phyloP scores from a whole-genome alignment of 2,797 vertebrate genomes.

The Diplodus puntazzo region DNA sequence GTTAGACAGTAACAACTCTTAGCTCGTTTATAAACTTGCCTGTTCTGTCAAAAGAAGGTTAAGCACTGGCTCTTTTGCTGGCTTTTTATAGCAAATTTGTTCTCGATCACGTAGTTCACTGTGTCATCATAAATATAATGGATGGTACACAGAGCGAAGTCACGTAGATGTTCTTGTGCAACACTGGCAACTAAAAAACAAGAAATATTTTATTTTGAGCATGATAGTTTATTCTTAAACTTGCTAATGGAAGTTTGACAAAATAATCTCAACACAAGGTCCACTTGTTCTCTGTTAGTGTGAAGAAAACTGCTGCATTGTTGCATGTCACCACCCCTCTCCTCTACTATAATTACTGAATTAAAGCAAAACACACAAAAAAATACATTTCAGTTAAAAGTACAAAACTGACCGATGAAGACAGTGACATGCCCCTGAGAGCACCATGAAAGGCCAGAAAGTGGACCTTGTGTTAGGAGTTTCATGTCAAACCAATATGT shows the following conservation, averaged over 20 bases:
- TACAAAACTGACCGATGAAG: neutral
- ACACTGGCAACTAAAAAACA: neutral
- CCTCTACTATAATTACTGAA: neutral
- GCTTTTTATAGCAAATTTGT: neutral
- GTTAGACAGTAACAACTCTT: neutral
- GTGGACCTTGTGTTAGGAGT: neutral
- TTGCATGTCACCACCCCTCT: too few species aligned
- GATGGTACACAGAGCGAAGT: neutral
- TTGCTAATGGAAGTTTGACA: too few species aligned
- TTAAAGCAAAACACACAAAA: neutral
- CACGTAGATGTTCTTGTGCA: neutral
- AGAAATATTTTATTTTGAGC: too few species aligned
- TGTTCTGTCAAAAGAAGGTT: slow-evolving; percentile 1
- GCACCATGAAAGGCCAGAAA: neutral
- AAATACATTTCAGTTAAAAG: neutral
- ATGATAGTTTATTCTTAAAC: too few species aligned
- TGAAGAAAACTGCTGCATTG: too few species aligned
- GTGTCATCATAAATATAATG: neutral
- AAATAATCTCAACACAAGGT: too few species aligned
- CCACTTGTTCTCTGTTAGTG: too few species aligned
- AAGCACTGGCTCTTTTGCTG: neutral
- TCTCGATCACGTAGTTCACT: neutral
- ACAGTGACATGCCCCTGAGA: neutral
- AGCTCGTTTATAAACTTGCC: slow-evolving; percentile 7
- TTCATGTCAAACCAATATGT: too few species aligned